Evolutionary conservation across 2,113 vertebrate genomes (phyloP).

Genomic region (Hippolais icterina): DNA sequence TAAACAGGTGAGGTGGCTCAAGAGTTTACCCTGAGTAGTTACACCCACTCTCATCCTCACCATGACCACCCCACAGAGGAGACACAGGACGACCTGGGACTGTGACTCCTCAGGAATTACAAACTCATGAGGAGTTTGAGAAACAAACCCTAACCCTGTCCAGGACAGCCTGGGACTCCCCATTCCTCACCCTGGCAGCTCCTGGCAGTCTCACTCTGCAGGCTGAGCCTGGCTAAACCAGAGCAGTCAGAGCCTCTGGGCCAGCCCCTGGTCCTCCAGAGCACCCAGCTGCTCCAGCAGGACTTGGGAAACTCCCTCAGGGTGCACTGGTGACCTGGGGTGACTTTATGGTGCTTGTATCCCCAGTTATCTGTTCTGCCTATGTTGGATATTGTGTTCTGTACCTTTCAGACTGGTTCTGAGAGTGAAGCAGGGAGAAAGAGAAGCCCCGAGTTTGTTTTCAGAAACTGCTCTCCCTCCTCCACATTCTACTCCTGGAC

Average conservation of each 20-base stretch:
- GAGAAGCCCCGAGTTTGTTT: no score
- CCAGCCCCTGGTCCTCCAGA: background rate
- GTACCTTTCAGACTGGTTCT: no score
- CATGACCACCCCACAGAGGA: background rate
- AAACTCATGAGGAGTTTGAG: no score
- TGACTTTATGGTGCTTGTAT: no score
- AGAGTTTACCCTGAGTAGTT: background rate
- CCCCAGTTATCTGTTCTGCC: no score
- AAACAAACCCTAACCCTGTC: no score
- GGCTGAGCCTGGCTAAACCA: background rate
- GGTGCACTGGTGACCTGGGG: background rate
- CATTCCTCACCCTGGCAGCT: background rate
- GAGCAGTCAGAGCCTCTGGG: background rate
- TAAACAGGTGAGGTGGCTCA: background rate
- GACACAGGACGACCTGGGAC: accelerated
- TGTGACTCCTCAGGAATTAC: background rate
- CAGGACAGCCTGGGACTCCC: background rate
- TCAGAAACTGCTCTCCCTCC: no score
- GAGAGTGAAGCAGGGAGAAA: no score
- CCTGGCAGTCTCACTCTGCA: background rate
- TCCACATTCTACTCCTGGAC: no score
- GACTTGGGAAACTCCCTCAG: background rate
- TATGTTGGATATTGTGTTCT: no score
- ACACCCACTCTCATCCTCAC: background rate
- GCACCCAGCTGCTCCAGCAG: background rate